Base-by-base conservation (phyloP, 2,113 vertebrate species). In the Pelecanoides urinatrix region DNA sequence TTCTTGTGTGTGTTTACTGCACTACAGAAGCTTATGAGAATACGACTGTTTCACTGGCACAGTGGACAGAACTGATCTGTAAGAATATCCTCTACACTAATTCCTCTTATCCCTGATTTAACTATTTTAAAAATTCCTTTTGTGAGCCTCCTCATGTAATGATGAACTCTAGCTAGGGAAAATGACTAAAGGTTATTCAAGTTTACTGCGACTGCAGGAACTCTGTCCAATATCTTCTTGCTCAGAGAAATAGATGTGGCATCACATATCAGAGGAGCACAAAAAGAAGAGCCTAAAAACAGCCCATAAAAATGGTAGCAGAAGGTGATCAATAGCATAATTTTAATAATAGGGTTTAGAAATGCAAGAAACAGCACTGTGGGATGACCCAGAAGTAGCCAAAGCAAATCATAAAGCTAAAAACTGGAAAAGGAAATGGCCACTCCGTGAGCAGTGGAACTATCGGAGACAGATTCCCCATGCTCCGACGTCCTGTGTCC, bases 401-500 rank as follows among this genome's bases (percentile, higher is more conserved):
- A 89, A 72, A 72, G 12, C 16, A 83, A 86, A 32, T 21, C 6
- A 59, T 25, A 83, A 59, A 67, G 29, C 18, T 36, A 67, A 86
- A 92, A 86, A 27, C 11, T 40, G 42, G 15, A 56, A 71, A 84
- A 88, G 22, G 19, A 77, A 61, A 80, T 14, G 11, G 30, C 20
- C 1, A 2, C 4, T 78, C 36, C 10, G 3, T 30, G 10, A 86
- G 20, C 34, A 58, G 2, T 59, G 32, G 10, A 68, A 52, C 8
- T n/a, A 16, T 2, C 34, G 10, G 49, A 40, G 6, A 10, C 22
- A 67, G 16, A 8, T 40, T 62, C 5, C 16, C 16, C 7, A 27
- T 23, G 23, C 13, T 19, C 9, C 2, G 1, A 34, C 0, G 1
- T 36, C 30, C 47, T 58, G 0, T 38, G 34, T 52, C 63, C 59